phyloP scores from a whole-genome alignment of 2,888 invertebrate species.

The Chrysodeixis includens region DNA sequence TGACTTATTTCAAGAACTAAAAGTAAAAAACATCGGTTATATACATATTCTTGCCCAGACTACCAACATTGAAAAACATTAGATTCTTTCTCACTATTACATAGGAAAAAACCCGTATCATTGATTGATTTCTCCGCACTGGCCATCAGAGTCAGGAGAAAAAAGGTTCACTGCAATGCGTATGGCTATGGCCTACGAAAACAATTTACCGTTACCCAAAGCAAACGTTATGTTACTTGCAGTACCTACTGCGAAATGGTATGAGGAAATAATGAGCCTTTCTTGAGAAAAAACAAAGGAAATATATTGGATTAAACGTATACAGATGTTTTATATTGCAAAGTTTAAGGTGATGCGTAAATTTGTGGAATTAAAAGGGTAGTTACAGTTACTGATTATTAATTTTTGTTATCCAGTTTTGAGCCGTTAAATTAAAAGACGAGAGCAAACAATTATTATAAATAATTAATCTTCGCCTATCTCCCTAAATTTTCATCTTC shows the following conservation, averaged over 20 bases:
- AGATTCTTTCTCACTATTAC: not conserved
- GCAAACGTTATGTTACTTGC: conserved; percentile 40
- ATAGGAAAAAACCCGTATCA: conserved; percentile 15
- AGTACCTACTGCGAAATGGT: conserved; percentile 28
- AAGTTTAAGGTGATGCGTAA: too few species aligned
- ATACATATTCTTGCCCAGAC: conserved; percentile 2
- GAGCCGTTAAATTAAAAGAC: too few species aligned
- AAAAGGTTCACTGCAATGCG: conserved; percentile 57
- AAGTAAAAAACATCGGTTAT: too few species aligned
- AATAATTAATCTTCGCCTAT: too few species aligned
- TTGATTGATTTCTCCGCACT: conserved; percentile 40
- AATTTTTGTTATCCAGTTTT: too few species aligned
- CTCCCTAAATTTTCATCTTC: too few species aligned
- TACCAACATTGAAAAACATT: not conserved
- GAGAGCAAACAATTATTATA: too few species aligned
- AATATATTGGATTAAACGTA: too few species aligned
- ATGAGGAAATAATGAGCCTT: conserved; percentile 31
- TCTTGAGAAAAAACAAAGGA: conserved; percentile 25
- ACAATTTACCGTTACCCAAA: conserved; percentile 33
- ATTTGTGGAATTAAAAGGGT: too few species aligned
- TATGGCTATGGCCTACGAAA: conserved; percentile 43
- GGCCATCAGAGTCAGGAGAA: conserved; percentile 23
- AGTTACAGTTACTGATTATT: too few species aligned
- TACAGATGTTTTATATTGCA: too few species aligned
- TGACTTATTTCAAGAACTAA: too few species aligned